phyloP scores from a whole-genome alignment of 2,797 vertebrate species.

The Vireo griseus region DNA sequence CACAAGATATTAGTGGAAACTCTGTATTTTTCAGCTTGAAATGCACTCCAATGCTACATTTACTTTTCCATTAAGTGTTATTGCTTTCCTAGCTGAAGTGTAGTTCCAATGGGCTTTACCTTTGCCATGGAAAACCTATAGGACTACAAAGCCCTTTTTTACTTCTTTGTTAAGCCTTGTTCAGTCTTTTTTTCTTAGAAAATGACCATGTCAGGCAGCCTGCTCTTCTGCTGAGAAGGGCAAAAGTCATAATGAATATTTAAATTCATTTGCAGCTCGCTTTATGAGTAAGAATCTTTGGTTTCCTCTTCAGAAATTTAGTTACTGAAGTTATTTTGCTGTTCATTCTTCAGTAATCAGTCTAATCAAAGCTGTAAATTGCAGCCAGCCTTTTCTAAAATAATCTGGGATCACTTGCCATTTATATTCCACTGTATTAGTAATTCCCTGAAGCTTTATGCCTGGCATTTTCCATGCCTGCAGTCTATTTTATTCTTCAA shows the following conservation, averaged over 20 bases:
- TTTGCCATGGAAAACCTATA: neutral
- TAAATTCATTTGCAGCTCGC: neutral
- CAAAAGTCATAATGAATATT: neutral
- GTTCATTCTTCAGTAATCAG: neutral
- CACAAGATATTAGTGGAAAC: neutral
- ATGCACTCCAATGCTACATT: neutral
- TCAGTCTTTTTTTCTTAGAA: neutral
- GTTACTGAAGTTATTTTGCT: neutral
- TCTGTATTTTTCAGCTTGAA: neutral
- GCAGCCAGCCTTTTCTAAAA: constrained; percentile 5
- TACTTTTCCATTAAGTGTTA: neutral
- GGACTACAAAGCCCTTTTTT: neutral
- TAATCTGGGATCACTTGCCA: neutral
- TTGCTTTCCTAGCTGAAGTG: neutral
- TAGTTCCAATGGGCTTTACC: neutral
- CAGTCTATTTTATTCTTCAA: constrained; percentile 8
- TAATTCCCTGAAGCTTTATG: neutral
- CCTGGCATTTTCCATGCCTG: constrained; percentile 30
- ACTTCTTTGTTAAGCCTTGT: neutral
- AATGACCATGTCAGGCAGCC: neutral
- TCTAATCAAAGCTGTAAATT: neutral
- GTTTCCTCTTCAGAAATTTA: neutral
- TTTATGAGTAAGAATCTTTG: neutral
- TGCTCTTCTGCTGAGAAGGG: neutral
- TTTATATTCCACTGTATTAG: neutral